Evolutionary conservation across 2,797 vertebrate species (phyloP).

Genomic region (Acrossocheilus wenchowensis): DNA sequence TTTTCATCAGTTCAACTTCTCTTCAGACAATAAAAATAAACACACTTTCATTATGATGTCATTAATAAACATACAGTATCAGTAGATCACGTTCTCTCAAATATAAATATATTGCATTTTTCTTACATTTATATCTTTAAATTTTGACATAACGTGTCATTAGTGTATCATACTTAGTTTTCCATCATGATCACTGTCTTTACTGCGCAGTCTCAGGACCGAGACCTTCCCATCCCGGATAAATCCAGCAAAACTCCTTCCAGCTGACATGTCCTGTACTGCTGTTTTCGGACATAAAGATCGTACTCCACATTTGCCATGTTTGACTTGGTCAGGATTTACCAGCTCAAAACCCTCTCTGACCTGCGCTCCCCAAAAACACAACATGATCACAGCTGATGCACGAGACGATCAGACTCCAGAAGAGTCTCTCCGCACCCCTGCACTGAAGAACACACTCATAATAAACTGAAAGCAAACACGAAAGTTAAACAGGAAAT

Average conservation of each 20-base stretch:
- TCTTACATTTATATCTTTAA: background rate
- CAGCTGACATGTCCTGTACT: slow-evolving; percentile 22
- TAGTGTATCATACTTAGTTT: slow-evolving; percentile 34
- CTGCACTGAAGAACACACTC: background rate
- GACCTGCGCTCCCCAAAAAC: slow-evolving; percentile 46
- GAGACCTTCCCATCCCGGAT: slow-evolving; percentile 34
- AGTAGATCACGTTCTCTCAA: too few relatives aligned
- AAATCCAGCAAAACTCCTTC: slow-evolving; percentile 24
- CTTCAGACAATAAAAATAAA: background rate
- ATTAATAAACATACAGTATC: too few relatives aligned
- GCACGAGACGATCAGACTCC: background rate
- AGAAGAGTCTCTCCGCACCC: background rate
- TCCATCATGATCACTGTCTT: background rate
- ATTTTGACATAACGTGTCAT: background rate
- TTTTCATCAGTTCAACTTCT: background rate
- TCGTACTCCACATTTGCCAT: background rate
- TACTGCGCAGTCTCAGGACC: background rate
- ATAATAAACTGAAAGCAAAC: background rate
- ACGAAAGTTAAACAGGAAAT: background rate
- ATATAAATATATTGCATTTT: background rate
- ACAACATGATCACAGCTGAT: slow-evolving; percentile 27
- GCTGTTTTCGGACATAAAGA: background rate
- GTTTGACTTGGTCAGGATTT: slow-evolving; percentile 6
- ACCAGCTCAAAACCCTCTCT: slow-evolving; percentile 9
- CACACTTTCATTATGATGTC: background rate